A percentile compares a stretch with the other conserved stretches of the same genome.
These are phyloP conservation scores for Rotaria sp. DNA, from an alignment of 2,888 invertebrate species.

Conservation along the genomic window DNA sequence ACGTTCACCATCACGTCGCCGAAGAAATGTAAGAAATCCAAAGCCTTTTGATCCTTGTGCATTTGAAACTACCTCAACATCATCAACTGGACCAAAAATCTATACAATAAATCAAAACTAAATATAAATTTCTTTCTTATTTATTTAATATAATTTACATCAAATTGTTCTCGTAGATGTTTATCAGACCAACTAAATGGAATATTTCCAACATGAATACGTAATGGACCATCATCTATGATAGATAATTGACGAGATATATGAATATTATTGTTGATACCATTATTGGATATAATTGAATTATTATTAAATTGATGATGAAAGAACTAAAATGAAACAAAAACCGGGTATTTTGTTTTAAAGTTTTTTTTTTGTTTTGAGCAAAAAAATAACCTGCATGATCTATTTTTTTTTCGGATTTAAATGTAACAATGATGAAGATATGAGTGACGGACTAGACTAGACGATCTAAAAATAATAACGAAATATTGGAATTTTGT, in stretches of 20 bases:
- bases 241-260: not conserved
- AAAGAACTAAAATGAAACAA: not conserved
- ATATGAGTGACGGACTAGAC: not conserved
- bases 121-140: not conserved
- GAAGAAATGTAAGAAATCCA: slow-evolving; percentile 11
- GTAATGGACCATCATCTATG: not conserved
- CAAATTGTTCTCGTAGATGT: slow-evolving; percentile 15
- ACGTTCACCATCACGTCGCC: slow-evolving; percentile 3
- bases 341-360: not conserved
- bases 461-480: not conserved
- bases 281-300: not conserved
- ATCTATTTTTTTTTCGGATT: not conserved
- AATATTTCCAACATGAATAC: slow-evolving; percentile 7
- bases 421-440: not conserved
- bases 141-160: not conserved
- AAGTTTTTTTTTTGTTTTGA: not conserved
- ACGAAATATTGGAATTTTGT: not conserved
- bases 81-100: not conserved
- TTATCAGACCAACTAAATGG: slow-evolving; percentile 13
- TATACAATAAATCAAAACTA: not conserved
- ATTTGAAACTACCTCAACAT: not conserved
- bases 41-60: slow-evolving; percentile 13
- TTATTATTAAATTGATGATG: not conserved
- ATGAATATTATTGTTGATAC: not conserved
- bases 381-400: not conserved